phyloP scores from a whole-genome alignment of 2,113 vertebrate genomes.

The Etheostoma cragini region DNA sequence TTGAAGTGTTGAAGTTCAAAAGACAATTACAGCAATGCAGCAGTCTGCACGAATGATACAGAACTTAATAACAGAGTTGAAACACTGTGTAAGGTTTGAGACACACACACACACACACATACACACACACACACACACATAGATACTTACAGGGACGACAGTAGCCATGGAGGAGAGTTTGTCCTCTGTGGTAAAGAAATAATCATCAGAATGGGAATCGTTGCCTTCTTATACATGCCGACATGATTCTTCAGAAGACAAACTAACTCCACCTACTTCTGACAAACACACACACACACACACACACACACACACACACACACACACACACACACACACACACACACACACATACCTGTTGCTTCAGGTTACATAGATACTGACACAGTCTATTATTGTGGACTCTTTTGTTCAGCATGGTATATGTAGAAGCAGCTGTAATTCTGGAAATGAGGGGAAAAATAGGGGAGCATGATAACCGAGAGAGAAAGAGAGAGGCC shows the following conservation, averaged over 20 bases:
- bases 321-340: conserved; percentile 11
- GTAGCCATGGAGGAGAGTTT: conserved; percentile 75
- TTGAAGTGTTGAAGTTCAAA: neutral
- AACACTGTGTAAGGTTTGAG: neutral
- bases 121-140: conserved; percentile 16
- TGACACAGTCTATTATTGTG: conserved; percentile 67
- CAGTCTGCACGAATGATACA: neutral
- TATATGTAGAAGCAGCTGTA: conserved; percentile 79
- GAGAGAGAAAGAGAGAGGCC: neutral
- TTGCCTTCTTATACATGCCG: conserved; percentile 62
- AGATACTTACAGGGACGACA: conserved; percentile 82
- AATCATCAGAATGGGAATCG: neutral
- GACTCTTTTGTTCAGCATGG: conserved; percentile 63
- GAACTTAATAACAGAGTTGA: neutral
- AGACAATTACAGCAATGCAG: neutral
- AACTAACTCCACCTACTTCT: conserved; percentile 50
- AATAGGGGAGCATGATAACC: neutral
- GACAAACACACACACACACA: conserved; percentile 43
- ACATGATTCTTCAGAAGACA: neutral
- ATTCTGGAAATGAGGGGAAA: conserved; percentile 29
- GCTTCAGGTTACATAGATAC: conserved; percentile 73
- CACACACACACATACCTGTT: conserved; percentile 24
- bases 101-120: neutral
- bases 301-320: conserved; percentile 55
- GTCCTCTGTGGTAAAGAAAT: conserved; percentile 8